Percentiles rank a stretch among this genome's conserved stretches.
phyloP scores from a whole-genome alignment of 2,797 vertebrate genomes.

The Melanogrammus aeglefinus region DNA sequence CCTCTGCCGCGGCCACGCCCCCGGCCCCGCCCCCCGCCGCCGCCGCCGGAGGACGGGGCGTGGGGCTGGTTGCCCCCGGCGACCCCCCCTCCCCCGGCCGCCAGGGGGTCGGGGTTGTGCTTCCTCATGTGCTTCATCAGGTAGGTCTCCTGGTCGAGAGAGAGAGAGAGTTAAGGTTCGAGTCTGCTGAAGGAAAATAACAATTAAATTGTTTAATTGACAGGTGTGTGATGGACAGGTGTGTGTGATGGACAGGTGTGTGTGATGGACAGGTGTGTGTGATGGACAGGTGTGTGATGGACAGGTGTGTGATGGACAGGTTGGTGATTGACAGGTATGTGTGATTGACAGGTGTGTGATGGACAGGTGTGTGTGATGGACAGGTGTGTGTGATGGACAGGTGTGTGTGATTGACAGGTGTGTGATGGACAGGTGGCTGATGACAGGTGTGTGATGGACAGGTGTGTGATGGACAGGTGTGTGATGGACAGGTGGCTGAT shows the following conservation, averaged over 20 bases:
- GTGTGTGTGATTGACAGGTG: background rate
- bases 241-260: too few species aligned
- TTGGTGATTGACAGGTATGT: background rate
- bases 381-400: background rate
- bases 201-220: too few species aligned
- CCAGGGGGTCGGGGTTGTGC: constrained; percentile 92
- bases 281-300: background rate
- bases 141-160: constrained; percentile 79
- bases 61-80: constrained; percentile 73
- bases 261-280: too few species aligned
- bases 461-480: background rate
- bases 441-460: background rate
- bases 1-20: constrained; percentile 76
- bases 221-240: too few species aligned
- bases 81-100: constrained; percentile 78
- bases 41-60: constrained; percentile 19
- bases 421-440: background rate
- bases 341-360: too few species aligned
- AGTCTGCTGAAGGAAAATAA: too few species aligned
- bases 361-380: background rate
- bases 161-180: too few species aligned
- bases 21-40: constrained; percentile 61
- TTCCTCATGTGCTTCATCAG: constrained; percentile 99
- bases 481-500: background rate
- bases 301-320: too few species aligned